Evolutionary conservation across 2,888 invertebrate species (phyloP), one percentile per base, ranked within the genome.

Genomic region (Trypoxylon attenuatum): DNA sequence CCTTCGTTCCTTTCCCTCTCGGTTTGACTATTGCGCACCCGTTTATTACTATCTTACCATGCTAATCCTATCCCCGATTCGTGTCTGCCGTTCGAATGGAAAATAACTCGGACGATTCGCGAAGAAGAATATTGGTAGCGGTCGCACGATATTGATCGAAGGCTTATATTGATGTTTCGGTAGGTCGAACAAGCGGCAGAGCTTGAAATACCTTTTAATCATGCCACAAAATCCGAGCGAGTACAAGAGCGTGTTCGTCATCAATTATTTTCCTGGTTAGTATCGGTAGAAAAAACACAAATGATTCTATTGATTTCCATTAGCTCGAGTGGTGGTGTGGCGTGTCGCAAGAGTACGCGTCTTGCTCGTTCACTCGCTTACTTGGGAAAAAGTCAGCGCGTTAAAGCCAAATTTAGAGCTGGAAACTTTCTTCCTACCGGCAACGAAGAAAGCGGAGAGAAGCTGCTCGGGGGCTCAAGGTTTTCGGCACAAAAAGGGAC

Each of bases 51-150:
- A 50, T 52, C 22, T 53, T 58, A 27, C 64, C 38, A 57, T 69
- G 62, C 55, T 53, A 52, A 68, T 63, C 66, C 53, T 70, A 60
- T 67, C 54, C 68, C 65, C 73, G 52, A 66, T n/a, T n/a, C n/a
- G n/a, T n/a, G n/a, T n/a, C n/a, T n/a, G n/a, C n/a, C n/a, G n/a
- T n/a, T n/a, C n/a, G n/a, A n/a, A n/a, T n/a, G n/a, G n/a, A n/a
- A n/a, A n/a, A n/a, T n/a, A n/a, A n/a, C n/a, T n/a, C n/a, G n/a
- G n/a, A n/a, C n/a, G n/a, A n/a, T n/a, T n/a, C n/a, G n/a, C n/a
- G n/a, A n/a, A n/a, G n/a, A n/a, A n/a, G n/a, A n/a, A n/a, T n/a
- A n/a, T n/a, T n/a, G n/a, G n/a, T n/a, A n/a, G n/a, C n/a, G n/a
- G n/a, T n/a, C n/a, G n/a, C n/a, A n/a, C n/a, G n/a, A n/a, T n/a